Conservation (phyloP, 2,797 vertebrate genomes). For the Apogon hyalosoma region DNA sequence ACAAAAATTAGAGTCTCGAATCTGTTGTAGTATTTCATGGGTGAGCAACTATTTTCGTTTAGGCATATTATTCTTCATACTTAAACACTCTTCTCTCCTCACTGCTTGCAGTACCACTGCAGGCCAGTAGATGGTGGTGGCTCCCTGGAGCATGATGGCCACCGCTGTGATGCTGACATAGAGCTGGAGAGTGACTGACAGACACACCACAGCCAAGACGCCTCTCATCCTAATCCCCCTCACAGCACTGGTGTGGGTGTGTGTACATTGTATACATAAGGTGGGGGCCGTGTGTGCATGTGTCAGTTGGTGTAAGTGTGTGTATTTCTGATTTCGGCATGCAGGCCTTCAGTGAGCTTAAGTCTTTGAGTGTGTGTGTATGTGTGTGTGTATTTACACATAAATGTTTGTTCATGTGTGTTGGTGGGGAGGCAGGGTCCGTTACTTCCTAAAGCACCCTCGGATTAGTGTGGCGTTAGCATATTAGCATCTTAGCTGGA, state of each 20-base stretch:
- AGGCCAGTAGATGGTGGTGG: constrained; percentile 82
- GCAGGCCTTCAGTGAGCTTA: constrained; percentile 13
- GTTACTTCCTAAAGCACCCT: constrained; percentile 60
- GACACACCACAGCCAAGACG: constrained; percentile 52
- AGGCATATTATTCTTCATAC: too few relatives aligned
- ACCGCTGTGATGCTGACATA: constrained; percentile 55
- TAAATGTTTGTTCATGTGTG: constrained; percentile 33
- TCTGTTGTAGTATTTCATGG: too few relatives aligned
- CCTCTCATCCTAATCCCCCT: constrained; percentile 62
- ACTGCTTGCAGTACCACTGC: constrained; percentile 64
- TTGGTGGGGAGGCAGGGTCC: constrained; percentile 23
- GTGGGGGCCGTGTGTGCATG: constrained; percentile 12
- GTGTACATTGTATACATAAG: constrained; percentile 20
- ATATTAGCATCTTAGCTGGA: constrained; percentile 79
- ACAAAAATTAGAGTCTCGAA: not conserved
- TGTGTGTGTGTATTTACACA: constrained; percentile 12
- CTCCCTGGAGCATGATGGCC: constrained; percentile 73
- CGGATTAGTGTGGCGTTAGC: constrained; percentile 77
- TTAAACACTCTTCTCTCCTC: not conserved
- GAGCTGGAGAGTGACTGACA: constrained; percentile 60
- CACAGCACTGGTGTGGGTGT: constrained; percentile 22
- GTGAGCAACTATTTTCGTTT: not conserved
- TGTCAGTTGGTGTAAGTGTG: constrained; percentile 33
- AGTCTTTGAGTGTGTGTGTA: not conserved
- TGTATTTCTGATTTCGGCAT: constrained; percentile 19